These are phyloP conservation scores for Bombus sylvicola DNA, from an alignment of 1,140 invertebrate genomes.

Conservation along the genomic window DNA sequence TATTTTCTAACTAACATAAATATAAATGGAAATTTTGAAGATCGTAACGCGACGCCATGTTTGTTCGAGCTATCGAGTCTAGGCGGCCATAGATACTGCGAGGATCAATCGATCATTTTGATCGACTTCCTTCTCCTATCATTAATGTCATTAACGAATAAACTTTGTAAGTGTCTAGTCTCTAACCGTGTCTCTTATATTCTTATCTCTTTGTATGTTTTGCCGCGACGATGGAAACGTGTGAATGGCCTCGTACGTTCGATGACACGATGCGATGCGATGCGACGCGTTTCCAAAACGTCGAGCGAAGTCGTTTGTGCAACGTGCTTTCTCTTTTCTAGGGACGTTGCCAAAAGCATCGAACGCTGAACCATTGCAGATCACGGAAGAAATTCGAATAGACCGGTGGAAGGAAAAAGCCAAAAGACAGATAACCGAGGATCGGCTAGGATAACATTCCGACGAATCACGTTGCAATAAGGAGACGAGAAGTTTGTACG, in stretches of 20 bases:
- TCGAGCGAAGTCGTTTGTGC: neutral
- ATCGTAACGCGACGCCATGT: neutral
- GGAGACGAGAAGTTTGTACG: neutral
- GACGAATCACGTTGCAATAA: neutral
- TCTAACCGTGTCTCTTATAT: neutral
- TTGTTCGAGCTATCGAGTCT: neutral
- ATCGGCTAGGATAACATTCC: neutral
- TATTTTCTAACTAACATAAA: neutral
- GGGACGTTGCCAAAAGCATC: conserved; percentile 3
- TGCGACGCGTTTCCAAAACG: neutral
- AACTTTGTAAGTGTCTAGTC: neutral
- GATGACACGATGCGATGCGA: neutral
- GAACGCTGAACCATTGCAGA: neutral
- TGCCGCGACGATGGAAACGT: neutral
- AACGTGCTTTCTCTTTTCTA: conserved; percentile 2
- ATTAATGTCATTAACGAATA: neutral
- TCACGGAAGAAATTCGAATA: neutral
- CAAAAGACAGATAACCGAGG: neutral
- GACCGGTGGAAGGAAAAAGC: neutral
- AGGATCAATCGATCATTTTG: neutral
- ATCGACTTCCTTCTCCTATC: neutral
- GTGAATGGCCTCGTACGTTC: neutral
- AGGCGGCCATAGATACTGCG: too few relatives aligned
- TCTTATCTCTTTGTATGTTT: neutral
- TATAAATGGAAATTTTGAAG: neutral